Percentiles rank a stretch among this genome's conserved stretches.
Evolutionary conservation across 2,888 invertebrate genomes (phyloP).

Genomic region (Nipponacmea schrenckii): DNA sequence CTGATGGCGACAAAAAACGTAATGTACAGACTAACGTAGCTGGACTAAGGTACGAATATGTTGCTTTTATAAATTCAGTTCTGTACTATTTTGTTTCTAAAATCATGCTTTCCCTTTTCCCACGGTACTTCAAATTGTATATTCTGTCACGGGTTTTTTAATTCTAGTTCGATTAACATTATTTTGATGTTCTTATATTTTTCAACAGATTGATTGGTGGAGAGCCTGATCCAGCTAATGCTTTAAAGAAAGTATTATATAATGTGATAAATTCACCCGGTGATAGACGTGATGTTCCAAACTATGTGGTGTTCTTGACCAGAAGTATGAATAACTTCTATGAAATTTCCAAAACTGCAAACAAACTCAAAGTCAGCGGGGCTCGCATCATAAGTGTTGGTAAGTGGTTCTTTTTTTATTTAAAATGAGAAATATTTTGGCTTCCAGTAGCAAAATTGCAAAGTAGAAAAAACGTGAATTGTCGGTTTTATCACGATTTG

Average conservation of each 20-base stretch:
- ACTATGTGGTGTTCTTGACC: constrained; percentile 54
- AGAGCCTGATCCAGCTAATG: constrained; percentile 51
- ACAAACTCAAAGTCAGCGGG: constrained; percentile 49
- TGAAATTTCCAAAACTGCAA: constrained; percentile 42
- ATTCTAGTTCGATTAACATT: too few relatives aligned
- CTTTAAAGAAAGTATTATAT: constrained; percentile 45
- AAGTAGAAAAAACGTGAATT: too few relatives aligned
- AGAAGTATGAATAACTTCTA: constrained; percentile 42
- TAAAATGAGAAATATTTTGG: too few relatives aligned
- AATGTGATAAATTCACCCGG: constrained; percentile 42
- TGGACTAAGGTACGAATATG: constrained; percentile 47
- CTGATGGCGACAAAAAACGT: constrained; percentile 44
- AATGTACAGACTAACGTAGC: constrained; percentile 46
- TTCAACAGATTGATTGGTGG: constrained; percentile 40
- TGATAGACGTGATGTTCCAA: constrained; percentile 42
- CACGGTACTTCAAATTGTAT: too few relatives aligned
- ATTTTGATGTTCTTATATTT: too few relatives aligned
- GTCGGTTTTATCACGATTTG: too few relatives aligned
- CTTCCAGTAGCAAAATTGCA: too few relatives aligned
- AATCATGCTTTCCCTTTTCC: too few relatives aligned
- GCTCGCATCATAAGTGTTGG: constrained; percentile 51
- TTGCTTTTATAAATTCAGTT: too few relatives aligned
- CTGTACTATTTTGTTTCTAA: too few relatives aligned
- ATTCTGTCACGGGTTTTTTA: too few relatives aligned
- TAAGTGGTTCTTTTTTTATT: constrained; percentile 18